Conservation (phyloP, 2,888 invertebrate genomes). For the Nemotelus pantherinus region DNA sequence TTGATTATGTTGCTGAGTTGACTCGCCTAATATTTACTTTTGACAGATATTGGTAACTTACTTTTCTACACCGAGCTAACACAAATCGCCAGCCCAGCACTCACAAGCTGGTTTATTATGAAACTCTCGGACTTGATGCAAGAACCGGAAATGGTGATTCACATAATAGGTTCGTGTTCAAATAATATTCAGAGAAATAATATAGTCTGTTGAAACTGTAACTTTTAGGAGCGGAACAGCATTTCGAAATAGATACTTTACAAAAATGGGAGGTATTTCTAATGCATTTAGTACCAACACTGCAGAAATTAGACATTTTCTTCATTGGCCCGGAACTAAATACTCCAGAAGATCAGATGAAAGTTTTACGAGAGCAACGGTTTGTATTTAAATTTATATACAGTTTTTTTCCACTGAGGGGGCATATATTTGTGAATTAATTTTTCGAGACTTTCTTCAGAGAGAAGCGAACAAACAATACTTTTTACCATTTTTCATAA, state of each 20-base stretch:
- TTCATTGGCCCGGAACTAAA: slow-evolving; percentile 75
- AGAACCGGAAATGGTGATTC: slow-evolving; percentile 58
- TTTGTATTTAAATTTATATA: slow-evolving; percentile 55
- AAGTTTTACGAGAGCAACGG: slow-evolving; percentile 69
- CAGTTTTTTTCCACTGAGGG: not conserved
- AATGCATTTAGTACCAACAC: slow-evolving; percentile 70
- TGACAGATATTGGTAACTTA: slow-evolving; percentile 63
- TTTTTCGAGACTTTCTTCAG: no score
- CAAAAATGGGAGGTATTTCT: slow-evolving; percentile 78
- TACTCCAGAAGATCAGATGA: slow-evolving; percentile 68
- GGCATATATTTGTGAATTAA: no score
- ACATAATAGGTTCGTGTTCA: slow-evolving; percentile 57
- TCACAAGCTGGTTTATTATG: slow-evolving; percentile 71
- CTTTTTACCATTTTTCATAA: no score
- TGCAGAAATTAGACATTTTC: slow-evolving; percentile 69
- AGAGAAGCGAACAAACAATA: no score
- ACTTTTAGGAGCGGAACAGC: slow-evolving; percentile 73
- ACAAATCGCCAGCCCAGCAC: slow-evolving; percentile 72
- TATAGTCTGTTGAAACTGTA: not conserved
- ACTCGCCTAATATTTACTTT: not conserved
- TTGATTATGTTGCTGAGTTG: not conserved
- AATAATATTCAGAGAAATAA: not conserved
- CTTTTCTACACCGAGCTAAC: slow-evolving; percentile 73
- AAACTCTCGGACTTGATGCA: slow-evolving; percentile 61
- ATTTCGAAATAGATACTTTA: slow-evolving; percentile 75